Base-by-base conservation (phyloP, 2,888 invertebrate species). In the Ecliptopera silaceata region DNA sequence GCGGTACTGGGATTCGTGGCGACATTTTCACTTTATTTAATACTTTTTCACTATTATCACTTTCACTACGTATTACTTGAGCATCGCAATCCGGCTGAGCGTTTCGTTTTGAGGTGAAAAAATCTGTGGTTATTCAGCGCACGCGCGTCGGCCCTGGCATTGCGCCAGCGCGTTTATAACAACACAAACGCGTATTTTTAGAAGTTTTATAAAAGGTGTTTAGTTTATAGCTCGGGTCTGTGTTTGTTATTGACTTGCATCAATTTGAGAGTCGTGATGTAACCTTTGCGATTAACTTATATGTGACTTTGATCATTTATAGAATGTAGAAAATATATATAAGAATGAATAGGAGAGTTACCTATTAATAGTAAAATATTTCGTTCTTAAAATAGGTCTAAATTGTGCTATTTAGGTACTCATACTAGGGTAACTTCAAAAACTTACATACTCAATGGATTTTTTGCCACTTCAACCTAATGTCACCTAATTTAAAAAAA, bases 1-100 rank as follows among this genome's bases (percentile, higher is more conserved):
- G 91, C 20, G 91, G 88, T 57, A 95, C 94, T 63, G 87, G 86
- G 71, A 93, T 92, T 75, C 92, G 94, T 39, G 94, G 95, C 46
- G 95, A 93, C 95, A 95, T 95, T 59, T 67, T 80, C 72, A 71
- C 72, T 60, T 22, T 20, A 31, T 17, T 18, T 34, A n/a, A n/a
- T n/a, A n/a, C n/a, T 42, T 55, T 68, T 32, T 20, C 42, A 70
- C 68, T 76, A 74, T 74, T 79, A 82, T 79, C 77, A 53, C 42
- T 72, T 61, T 63, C 74, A 72, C 67, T 63, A 64, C 63, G 73
- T 36, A 15, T 75, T 80, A 77, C 69, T 84, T 83, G 82, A 85
- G 82, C 88, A 88, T 84, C 68, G 75, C 83, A 76, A 38, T 68
- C 60, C 64, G 68, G 73, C 68, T 65, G 69, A 75, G 71, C 8